phyloP scores from a whole-genome alignment of 2,888 invertebrate genomes.

The Nebria brevicollis region DNA sequence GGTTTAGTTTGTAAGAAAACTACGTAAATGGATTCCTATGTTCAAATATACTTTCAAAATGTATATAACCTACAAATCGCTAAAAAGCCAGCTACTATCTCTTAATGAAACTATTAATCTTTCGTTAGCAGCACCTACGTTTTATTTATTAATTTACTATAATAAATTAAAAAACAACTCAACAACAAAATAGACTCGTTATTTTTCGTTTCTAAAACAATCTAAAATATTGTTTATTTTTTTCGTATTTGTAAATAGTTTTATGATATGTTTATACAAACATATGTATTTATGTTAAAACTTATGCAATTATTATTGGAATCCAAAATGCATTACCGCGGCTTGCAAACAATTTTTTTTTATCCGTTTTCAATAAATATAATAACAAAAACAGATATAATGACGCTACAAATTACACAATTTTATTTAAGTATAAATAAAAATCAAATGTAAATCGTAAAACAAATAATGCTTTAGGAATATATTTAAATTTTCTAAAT shows the following conservation, averaged over 20 bases:
- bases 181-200: not conserved
- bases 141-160: not conserved
- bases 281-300: not conserved
- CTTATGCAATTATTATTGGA: not conserved
- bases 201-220: not conserved
- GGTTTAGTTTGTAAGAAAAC: not conserved
- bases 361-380: too few species aligned
- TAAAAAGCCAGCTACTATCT: not conserved
- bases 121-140: not conserved
- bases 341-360: not conserved
- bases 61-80: not conserved
- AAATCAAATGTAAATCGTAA: not conserved
- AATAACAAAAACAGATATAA: not conserved
- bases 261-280: conserved; percentile 1
- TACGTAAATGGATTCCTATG: not conserved
- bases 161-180: not conserved
- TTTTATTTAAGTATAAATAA: not conserved
- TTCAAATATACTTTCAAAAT: not conserved
- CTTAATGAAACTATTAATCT: not conserved
- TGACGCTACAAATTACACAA: not conserved
- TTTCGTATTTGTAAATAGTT: not conserved
- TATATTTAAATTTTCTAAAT: too few species aligned
- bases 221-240: not conserved
- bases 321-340: not conserved
- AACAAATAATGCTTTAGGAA: too few species aligned